These are phyloP conservation scores for Serilophus lunatus DNA, from an alignment of 2,113 vertebrate genomes.

Conservation along the genomic window DNA sequence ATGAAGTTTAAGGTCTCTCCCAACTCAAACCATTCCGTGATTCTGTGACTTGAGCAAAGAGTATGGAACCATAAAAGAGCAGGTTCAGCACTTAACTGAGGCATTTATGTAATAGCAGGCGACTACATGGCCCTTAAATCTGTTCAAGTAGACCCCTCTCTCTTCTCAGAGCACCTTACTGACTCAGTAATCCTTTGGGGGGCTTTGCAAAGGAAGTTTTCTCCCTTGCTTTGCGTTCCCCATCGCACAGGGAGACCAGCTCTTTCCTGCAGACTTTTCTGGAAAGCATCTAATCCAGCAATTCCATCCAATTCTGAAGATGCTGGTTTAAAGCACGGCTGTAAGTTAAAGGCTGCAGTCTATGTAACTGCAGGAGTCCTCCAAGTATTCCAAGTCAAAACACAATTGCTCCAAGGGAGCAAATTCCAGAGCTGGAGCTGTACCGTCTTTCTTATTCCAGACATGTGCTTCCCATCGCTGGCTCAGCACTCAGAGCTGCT, in stretches of 20 bases:
- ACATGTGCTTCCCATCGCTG: not conserved
- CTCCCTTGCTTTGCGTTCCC: not conserved
- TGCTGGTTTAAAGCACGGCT: not conserved
- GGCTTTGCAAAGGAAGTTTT: not conserved
- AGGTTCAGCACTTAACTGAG: not conserved
- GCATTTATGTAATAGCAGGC: not conserved
- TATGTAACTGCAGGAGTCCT: slow-evolving; percentile 8
- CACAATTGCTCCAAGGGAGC: not conserved
- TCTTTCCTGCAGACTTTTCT: not conserved
- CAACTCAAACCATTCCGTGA: not conserved
- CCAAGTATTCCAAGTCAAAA: not conserved
- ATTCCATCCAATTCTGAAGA: not conserved
- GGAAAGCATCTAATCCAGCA: not conserved
- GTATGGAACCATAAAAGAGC: not conserved
- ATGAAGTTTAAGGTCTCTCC: not conserved
- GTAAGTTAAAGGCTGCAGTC: not conserved
- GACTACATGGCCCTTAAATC: not conserved
- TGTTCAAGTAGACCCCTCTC: not conserved
- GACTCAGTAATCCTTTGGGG: not conserved
- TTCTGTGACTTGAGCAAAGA: not conserved
- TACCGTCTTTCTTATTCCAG: not conserved
- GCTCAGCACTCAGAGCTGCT: not conserved
- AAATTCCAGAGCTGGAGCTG: not conserved
- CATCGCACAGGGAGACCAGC: not conserved
- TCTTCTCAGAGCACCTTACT: not conserved